A percentile compares a stretch with the other conserved stretches of the same genome.
These are phyloP conservation scores for Boulengeromyrus knoepffleri DNA, from an alignment of 2,113 vertebrate species.

Conservation along the genomic window DNA sequence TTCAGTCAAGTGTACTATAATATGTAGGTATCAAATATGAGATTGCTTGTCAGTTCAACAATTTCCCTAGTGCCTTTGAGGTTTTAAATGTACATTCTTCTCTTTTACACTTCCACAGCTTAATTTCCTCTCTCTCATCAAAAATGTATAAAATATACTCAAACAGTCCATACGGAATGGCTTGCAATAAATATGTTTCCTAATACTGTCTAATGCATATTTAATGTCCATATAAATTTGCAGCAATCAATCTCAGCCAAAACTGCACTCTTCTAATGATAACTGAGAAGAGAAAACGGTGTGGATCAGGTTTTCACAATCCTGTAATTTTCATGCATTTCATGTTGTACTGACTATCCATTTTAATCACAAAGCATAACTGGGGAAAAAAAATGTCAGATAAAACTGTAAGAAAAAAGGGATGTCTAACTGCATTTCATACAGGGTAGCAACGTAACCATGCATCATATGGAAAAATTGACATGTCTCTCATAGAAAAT, in stretches of 20 bases:
- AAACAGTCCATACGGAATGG: conserved; percentile 32
- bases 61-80: neutral
- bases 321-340: conserved; percentile 29
- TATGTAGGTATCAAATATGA: neutral
- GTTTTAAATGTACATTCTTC: conserved; percentile 7
- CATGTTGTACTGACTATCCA: conserved; percentile 23
- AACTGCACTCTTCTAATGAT: conserved; percentile 28
- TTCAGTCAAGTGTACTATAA: conserved; percentile 2
- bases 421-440: neutral
- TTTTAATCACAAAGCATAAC: conserved; percentile 12
- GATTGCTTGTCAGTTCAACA: conserved; percentile 17
- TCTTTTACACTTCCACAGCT: conserved; percentile 13
- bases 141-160: conserved; percentile 27
- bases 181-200: conserved; percentile 42
- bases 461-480: neutral
- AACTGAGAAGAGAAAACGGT: conserved; percentile 29
- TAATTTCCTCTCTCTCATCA: conserved; percentile 27
- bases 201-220: conserved; percentile 48
- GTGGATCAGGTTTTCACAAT: conserved; percentile 21
- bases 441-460: neutral
- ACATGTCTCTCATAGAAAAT: neutral
- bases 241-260: conserved; percentile 39
- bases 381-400: neutral
- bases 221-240: conserved; percentile 49
- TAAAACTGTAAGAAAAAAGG: neutral